Base-by-base conservation (phyloP, 1,140 invertebrate genomes). In the Brachionus plicatilis region DNA sequence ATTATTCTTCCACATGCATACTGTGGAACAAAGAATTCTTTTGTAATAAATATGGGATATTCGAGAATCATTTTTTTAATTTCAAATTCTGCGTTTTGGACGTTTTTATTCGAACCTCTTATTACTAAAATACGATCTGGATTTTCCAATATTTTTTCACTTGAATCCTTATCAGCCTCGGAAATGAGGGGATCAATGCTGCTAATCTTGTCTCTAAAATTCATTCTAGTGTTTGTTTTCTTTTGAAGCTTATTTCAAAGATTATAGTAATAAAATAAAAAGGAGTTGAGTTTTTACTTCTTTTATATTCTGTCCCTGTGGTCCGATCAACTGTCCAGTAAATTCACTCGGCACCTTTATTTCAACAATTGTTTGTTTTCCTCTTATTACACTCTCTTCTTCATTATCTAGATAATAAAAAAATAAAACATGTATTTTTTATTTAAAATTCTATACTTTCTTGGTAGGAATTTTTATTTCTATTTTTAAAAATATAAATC, bases 1-100 rank as follows among this genome's bases (percentile, higher is more conserved):
- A 93, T 92, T 45, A 92, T 85, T 45, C 86, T 85, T 4, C 90
- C 89, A 66, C 92, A 89, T 85, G 87, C 86, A 27, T 90, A 86
- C 76, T 88, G 88, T 3, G 91, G 91, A 43, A 93, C 87, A 86
- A 88, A 82, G n/a, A 37, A 82, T 11, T 68, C 53, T 29, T 82
- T 20, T 45, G 53, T 65, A 6, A 82, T 20, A 3, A 8, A 65
- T 17, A 65, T 27, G 0, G 79, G 79, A 60, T 24, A 37, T 8
- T 82, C 79, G 12, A 82, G 79, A 20, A 82, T 37, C 20, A 82
- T 7, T 41, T 47, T 43, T 68, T 82, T 82, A 17, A 82, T 60
- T 47, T 82, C 79, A 47, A 33, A 68, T 47, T 82, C 79, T 14
- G 79, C 79, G 12, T 17, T 14, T 47, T 82, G 79, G 4, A 68